Base-by-base conservation (phyloP, 2,797 vertebrate species). In the Mycteria americana region DNA sequence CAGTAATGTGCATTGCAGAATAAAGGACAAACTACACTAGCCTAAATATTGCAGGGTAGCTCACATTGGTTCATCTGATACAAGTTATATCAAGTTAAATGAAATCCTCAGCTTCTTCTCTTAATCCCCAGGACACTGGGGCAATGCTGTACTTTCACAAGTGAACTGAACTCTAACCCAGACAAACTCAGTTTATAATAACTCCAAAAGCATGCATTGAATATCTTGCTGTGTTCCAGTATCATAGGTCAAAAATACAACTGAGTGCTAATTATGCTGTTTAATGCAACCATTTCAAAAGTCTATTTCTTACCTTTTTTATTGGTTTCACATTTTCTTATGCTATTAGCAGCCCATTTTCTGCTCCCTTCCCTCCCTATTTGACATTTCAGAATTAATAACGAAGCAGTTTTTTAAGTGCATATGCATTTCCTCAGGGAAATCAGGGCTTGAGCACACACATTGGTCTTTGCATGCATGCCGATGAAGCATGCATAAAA, bases 381-480 rank as follows among this genome's bases (percentile, higher is more conserved):
- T 37, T 93, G 76, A 88, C 94, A 84, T 95, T 96, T 92, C 73
- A 94, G 79, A 91, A 86, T 48, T 73, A 93, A 88, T 92, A 95
- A 93, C 41, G 2, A 94, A 87, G 83, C 60, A 57, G 9, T 39
- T 93, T 93, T 92, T 72, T 68, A 93, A 93, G 78, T 83, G 63
- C 50, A 51, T 93, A 46, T 85, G 86, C 81, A 89, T 95, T 93
- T 97, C 87, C 91, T 96, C 57, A 85, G 97, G 94, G 88, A 97
- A 94, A 94, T 94, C 81, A 68, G 72, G 56, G 33, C 64, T 85
- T 70, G 68, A 91, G 51, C 67, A 50, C 41, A 78, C 35, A 28
- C 54, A 23, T 28, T 6, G 0, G 62, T 94, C 69, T 90, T 94
- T 76, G 84, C 73, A 68, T 72, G 75, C 90, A 57, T 83, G 81